Conservation (phyloP, 2,888 invertebrate species). For the Hyles lineata region DNA sequence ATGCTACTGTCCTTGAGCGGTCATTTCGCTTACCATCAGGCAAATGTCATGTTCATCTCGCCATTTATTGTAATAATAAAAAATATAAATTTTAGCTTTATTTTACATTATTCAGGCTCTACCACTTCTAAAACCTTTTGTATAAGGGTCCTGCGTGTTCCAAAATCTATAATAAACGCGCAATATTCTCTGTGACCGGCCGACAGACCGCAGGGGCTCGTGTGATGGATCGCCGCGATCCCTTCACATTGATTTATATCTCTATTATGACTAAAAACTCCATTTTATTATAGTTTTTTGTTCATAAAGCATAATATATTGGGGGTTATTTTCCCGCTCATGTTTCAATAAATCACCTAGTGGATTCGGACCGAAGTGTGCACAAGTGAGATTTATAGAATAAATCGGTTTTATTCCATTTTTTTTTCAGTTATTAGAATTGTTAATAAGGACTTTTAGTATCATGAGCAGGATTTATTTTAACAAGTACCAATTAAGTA, state of each 20-base stretch:
- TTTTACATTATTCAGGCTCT: too few relatives aligned
- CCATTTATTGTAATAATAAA: too few relatives aligned
- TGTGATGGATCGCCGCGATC: constrained; percentile 60
- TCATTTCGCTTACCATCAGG: too few relatives aligned
- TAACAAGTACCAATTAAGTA: too few relatives aligned
- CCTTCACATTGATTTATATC: constrained; percentile 62
- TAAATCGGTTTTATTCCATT: background rate
- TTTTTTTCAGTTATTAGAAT: background rate
- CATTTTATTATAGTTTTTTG: constrained; percentile 45
- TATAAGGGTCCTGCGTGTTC: constrained; percentile 34
- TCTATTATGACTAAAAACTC: constrained; percentile 45
- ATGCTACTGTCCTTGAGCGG: too few relatives aligned
- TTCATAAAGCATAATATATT: constrained; percentile 8
- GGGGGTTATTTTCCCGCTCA: too few relatives aligned
- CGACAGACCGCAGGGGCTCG: constrained; percentile 45
- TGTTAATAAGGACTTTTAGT: background rate
- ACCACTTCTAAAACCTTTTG: background rate
- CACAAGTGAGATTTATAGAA: background rate
- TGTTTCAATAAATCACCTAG: background rate
- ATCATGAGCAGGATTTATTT: too few relatives aligned
- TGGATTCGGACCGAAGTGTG: background rate
- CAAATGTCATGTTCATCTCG: too few relatives aligned
- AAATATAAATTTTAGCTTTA: too few relatives aligned
- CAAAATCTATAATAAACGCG: constrained; percentile 56
- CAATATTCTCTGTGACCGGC: constrained; percentile 52